Evolutionary conservation across 2,113 vertebrate species (phyloP).

Genomic region (Thryonomys swinderianus): DNA sequence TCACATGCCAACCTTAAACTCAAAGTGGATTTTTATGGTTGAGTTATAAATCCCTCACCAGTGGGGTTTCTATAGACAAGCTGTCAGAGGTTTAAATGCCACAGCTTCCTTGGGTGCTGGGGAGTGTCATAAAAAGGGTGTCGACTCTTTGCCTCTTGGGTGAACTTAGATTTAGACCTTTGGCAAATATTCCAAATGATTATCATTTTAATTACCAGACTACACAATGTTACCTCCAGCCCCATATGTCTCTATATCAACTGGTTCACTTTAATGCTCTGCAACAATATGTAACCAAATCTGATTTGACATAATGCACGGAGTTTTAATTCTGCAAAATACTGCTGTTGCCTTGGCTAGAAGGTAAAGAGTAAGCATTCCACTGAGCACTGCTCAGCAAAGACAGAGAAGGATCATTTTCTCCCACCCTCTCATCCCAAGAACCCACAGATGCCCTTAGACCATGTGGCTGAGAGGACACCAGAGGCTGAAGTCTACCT

Average conservation of each 20-base stretch:
- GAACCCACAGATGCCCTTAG: accelerated
- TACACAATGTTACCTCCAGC: not conserved
- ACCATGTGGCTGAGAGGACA: accelerated
- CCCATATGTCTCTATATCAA: not conserved
- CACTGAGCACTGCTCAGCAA: accelerated
- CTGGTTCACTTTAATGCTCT: not conserved
- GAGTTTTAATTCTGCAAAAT: accelerated
- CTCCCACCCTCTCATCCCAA: not conserved
- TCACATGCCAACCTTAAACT: slow-evolving; percentile 22
- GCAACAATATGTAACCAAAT: accelerated
- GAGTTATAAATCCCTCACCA: slow-evolving; percentile 73
- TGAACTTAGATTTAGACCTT: not conserved
- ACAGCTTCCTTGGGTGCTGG: not conserved
- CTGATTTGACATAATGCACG: accelerated
- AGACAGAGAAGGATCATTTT: accelerated
- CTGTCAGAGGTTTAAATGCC: slow-evolving; percentile 67
- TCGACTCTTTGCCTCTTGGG: not conserved
- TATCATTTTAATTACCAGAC: slow-evolving; percentile 27
- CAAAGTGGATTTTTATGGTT: slow-evolving; percentile 69
- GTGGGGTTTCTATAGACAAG: slow-evolving; percentile 60
- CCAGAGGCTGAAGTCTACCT: accelerated
- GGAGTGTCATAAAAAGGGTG: not conserved
- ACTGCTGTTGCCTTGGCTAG: not conserved
- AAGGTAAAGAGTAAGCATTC: accelerated
- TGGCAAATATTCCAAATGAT: slow-evolving; percentile 33